A percentile compares a stretch with the other conserved stretches of the same genome.
phyloP scores from a whole-genome alignment of 2,797 vertebrate species.

The Orientallactaga sibirica region DNA sequence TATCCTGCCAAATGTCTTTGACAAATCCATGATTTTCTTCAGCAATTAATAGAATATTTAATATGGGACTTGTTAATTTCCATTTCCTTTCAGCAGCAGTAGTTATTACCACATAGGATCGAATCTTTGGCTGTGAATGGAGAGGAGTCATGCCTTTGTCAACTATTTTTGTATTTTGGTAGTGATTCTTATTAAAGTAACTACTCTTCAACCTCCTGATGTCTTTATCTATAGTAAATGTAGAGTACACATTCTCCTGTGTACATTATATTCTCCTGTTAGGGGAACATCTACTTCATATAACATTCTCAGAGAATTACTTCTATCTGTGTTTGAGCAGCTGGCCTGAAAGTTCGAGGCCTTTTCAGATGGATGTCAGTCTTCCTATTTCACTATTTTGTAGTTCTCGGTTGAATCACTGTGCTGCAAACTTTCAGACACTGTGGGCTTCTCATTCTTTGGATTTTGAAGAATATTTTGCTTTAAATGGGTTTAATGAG shows the following conservation, averaged over 20 bases:
- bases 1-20: slow-evolving; percentile 91
- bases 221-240: slow-evolving; percentile 80
- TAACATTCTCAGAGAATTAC: slow-evolving; percentile 50
- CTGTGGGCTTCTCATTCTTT: not conserved
- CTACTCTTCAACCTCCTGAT: slow-evolving; percentile 4
- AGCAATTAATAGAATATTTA: slow-evolving; percentile 64
- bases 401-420: slow-evolving; percentile 91
- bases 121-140: slow-evolving; percentile 86
- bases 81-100: slow-evolving; percentile 95
- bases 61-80: slow-evolving; percentile 87
- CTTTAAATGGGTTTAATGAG: not conserved
- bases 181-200: slow-evolving; percentile 68
- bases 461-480: too few relatives aligned
- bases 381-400: slow-evolving; percentile 87
- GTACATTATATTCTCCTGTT: not conserved
- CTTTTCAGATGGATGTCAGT: slow-evolving; percentile 53
- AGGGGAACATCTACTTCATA: slow-evolving; percentile 11
- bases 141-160: slow-evolving; percentile 88
- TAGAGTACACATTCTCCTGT: slow-evolving; percentile 74
- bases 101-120: slow-evolving; percentile 96
- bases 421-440: slow-evolving; percentile 73
- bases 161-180: slow-evolving; percentile 47
- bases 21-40: slow-evolving; percentile 85
- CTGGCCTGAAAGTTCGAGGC: slow-evolving; percentile 55
- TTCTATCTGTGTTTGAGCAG: not conserved